Percentiles rank a stretch among this genome's conserved stretches.
These are phyloP conservation scores for Chloromyia formosa DNA, from an alignment of 2,888 invertebrate genomes.

Conservation along the genomic window DNA sequence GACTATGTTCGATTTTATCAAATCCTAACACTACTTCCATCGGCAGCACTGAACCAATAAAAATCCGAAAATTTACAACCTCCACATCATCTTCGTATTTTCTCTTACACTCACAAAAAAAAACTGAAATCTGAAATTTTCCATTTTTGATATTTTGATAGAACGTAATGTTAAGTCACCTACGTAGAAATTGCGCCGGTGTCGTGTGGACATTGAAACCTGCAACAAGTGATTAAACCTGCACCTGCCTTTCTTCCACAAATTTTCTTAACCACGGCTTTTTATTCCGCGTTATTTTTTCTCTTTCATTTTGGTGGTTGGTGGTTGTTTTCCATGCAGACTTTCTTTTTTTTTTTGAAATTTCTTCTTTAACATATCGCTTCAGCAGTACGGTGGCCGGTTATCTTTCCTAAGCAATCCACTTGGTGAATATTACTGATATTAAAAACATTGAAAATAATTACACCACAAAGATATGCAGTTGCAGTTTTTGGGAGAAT, in stretches of 20 bases:
- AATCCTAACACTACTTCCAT: no score
- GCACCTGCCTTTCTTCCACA: constrained; percentile 48
- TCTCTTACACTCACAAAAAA: background rate
- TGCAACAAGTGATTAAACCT: constrained; percentile 40
- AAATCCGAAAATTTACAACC: no score
- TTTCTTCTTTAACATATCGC: constrained; percentile 9
- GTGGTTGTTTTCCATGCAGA: constrained; percentile 14
- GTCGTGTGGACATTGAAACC: constrained; percentile 46
- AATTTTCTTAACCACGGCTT: constrained; percentile 43
- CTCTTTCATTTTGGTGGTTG: background rate
- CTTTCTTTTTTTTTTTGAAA: background rate
- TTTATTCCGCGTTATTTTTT: constrained; percentile 15
- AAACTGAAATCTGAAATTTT: constrained; percentile 25
- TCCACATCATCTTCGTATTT: background rate
- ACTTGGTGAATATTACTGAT: constrained; percentile 22
- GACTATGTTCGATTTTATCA: no score
- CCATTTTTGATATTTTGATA: constrained; percentile 40
- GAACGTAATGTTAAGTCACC: constrained; percentile 13
- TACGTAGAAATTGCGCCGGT: constrained; percentile 40
- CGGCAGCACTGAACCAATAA: no score
- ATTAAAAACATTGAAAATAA: constrained; percentile 32
- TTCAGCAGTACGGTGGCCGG: constrained; percentile 7
- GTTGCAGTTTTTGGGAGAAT: background rate
- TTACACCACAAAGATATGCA: constrained; percentile 22
- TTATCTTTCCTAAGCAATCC: constrained; percentile 37